phyloP scores from a whole-genome alignment of 2,113 vertebrate genomes.

The Pampusana beccarii region DNA sequence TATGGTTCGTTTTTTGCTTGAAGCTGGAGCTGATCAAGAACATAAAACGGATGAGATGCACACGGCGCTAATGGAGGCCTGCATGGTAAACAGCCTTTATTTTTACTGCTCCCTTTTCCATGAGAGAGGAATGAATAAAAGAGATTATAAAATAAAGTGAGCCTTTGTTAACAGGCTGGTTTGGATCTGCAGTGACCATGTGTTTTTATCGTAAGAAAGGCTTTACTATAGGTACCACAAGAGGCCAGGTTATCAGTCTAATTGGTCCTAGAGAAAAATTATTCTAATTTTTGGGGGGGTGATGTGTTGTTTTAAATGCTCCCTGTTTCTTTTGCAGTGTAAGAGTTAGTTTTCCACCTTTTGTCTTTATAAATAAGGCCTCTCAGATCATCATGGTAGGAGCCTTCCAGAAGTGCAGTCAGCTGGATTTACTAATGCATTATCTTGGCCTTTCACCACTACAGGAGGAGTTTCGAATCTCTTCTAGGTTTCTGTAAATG shows the following conservation, averaged over 20 bases:
- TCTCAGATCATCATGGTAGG: not conserved
- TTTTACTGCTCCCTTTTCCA: not conserved
- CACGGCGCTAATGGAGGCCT: conserved; percentile 98
- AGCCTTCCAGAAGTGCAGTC: not conserved
- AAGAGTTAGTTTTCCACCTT: not conserved
- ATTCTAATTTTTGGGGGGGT: not conserved
- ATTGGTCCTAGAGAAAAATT: not conserved
- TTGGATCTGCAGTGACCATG: not conserved
- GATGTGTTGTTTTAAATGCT: not conserved
- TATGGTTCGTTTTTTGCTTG: conserved; percentile 98
- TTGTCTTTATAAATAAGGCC: not conserved
- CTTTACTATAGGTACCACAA: not conserved
- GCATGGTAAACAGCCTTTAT: conserved; percentile 87
- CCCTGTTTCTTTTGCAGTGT: not conserved
- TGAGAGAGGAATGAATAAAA: not conserved
- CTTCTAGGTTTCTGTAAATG: not conserved
- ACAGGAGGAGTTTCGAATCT: not conserved
- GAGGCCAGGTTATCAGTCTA: not conserved
- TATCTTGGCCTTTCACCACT: not conserved
- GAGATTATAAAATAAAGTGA: not conserved
- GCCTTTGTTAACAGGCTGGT: not conserved
- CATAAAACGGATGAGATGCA: conserved; percentile 99
- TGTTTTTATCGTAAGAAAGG: not conserved
- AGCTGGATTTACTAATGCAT: not conserved
- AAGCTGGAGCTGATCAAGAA: conserved; percentile 98